A percentile compares a stretch with the other conserved stretches of the same genome.
Evolutionary conservation across 2,797 vertebrate species (phyloP).

Genomic region (Etheostoma nigrum): DNA sequence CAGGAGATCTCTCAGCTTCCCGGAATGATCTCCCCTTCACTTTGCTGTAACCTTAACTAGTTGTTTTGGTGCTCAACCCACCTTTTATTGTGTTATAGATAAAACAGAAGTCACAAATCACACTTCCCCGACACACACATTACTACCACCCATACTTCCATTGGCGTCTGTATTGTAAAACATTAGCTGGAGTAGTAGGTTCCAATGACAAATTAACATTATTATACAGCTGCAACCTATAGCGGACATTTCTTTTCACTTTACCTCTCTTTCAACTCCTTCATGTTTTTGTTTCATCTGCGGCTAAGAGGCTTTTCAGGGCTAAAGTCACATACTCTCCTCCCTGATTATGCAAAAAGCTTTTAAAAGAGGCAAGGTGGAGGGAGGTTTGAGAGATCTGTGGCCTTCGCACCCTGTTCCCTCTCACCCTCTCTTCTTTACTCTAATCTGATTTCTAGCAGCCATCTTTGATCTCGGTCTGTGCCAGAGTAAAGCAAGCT

Average conservation of each 20-base stretch:
- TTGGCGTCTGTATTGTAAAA: not conserved
- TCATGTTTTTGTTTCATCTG: constrained; percentile 65
- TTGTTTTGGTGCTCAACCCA: no score
- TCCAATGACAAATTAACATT: constrained; percentile 31
- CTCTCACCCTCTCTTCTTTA: constrained; percentile 79
- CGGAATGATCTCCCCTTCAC: no score
- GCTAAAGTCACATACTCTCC: constrained; percentile 62
- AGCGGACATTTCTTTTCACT: constrained; percentile 32
- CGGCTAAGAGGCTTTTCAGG: constrained; percentile 55
- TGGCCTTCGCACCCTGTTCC: constrained; percentile 83
- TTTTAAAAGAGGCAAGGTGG: constrained; percentile 80
- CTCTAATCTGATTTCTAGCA: constrained; percentile 95
- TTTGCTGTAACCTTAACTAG: no score
- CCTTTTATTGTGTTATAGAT: not conserved
- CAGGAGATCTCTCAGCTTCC: no score
- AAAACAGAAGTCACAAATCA: not conserved
- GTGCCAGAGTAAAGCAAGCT: constrained; percentile 87
- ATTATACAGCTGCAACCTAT: constrained; percentile 24
- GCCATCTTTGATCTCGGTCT: constrained; percentile 93
- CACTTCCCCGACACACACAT: not conserved
- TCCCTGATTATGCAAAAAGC: constrained; percentile 85
- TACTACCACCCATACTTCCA: no score
- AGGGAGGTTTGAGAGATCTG: constrained; percentile 80
- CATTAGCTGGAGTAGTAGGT: not conserved
- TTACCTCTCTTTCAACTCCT: constrained; percentile 46